Base-by-base conservation (phyloP, 37 sponge, comb jelly and placozoan species). In the Cliona cf. orientalis region DNA sequence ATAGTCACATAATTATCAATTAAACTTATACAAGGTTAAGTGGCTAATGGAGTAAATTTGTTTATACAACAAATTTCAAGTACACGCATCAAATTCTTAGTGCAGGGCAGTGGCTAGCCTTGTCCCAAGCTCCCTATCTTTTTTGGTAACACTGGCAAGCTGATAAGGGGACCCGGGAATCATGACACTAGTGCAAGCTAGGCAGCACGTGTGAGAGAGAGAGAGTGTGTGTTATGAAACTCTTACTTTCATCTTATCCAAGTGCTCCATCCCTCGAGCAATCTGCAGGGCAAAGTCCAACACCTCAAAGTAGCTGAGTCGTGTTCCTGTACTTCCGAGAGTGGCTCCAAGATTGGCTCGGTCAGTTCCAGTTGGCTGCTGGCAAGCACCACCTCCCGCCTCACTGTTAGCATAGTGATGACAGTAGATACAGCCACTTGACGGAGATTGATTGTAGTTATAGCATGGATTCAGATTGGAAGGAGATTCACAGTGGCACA, bases 261-360 rank as follows among this genome's bases (percentile, higher is more conserved):
- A 41, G 41, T 92, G 93, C 61, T 92, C 93, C 93, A 92, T 92
- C 35, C 93, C 93, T 40, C 85, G 61, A 17, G 85, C 84, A 40
- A 92, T 88, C 63, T 92, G 93, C 0, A 64, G 40, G 17, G 75
- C 76, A 80, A 81, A 87, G 70, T 88, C 84, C 38, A 88, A 32
- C 5, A 92, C 22, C 14, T 92, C 93, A 5, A 76, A 68, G 19
- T 80, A 76, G 22, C 56, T 84, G 31, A 92, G 61, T 59, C 42
- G n/a, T 17, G 58, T 69, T 2, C 41, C 55, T 19, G 14, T 11
- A 49, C 55, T 19, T 36, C 68, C 36, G n/a, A n/a, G n/a, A n/a
- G n/a, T n/a, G n/a, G n/a, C n/a, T n/a, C n/a, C n/a, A n/a, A n/a
- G n/a, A n/a, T n/a, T n/a, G n/a, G n/a, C n/a, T n/a, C n/a, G n/a